Percentiles rank a stretch among this genome's conserved stretches.
These are phyloP conservation scores for Chiridota heheva DNA, from an alignment of 35 echinoderm and acorn worm species.

Conservation along the genomic window DNA sequence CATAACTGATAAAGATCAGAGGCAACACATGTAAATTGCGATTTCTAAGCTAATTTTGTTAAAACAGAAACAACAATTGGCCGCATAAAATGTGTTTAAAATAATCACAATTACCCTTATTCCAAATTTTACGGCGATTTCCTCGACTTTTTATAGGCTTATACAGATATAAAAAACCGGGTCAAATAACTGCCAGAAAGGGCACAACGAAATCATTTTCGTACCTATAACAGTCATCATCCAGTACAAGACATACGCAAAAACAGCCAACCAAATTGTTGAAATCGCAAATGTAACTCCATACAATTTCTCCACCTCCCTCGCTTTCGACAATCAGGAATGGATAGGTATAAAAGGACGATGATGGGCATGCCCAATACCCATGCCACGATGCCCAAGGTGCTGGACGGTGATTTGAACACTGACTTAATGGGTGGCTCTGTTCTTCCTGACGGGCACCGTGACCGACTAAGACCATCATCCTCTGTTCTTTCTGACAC, in stretches of 20 bases:
- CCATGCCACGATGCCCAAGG: slow-evolving; percentile 1
- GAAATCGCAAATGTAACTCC: slow-evolving; percentile 47
- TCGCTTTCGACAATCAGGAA: slow-evolving; percentile 55
- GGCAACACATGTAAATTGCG: too few relatives aligned
- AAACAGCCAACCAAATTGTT: slow-evolving; percentile 42
- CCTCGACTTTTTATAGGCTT: too few relatives aligned
- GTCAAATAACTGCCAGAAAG: too few relatives aligned
- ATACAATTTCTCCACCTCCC: slow-evolving; percentile 27
- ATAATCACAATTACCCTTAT: too few relatives aligned
- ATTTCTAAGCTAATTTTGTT: too few relatives aligned
- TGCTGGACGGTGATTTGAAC: slow-evolving; percentile 12
- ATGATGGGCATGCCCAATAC: slow-evolving; percentile 33
- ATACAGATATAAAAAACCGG: too few relatives aligned
- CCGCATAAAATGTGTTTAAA: too few relatives aligned
- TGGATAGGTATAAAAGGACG: slow-evolving; percentile 12
- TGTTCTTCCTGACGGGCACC: not conserved
- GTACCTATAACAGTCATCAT: slow-evolving; percentile 65
- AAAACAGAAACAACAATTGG: too few relatives aligned
- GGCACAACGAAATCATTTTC: too few relatives aligned
- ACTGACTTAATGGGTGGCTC: slow-evolving; percentile 18
- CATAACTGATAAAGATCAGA: too few relatives aligned
- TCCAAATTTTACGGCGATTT: too few relatives aligned
- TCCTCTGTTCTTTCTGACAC: too few relatives aligned
- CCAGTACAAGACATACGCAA: slow-evolving; percentile 46
- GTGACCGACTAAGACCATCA: not conserved